Base-by-base conservation (phyloP, 2,888 invertebrate species). In the Drosophila niveifrons region DNA sequence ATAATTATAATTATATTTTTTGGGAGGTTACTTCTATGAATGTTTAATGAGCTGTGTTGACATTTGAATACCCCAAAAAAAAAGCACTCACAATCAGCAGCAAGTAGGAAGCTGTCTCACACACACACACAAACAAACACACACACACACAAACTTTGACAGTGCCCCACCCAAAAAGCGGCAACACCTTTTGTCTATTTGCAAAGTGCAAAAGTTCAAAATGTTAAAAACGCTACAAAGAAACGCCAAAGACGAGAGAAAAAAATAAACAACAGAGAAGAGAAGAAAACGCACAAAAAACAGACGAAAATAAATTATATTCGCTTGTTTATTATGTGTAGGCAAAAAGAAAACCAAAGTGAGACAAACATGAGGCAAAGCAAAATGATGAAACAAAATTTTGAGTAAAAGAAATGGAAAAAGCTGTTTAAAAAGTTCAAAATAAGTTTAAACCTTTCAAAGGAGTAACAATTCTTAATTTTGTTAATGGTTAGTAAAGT, bases 121-220 rank as follows among this genome's bases (percentile, higher is more conserved):
- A 9, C 47, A 15, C 48, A 11, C 48, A 39, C 50, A 41, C 2
- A 13, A 9, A 47, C 8, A 15, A 41, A 15, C 31, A 13, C 17
- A 36, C 8, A 28, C n/a, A 47, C 43, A 53, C 18, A 29, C 44
- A 29, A 9, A n/a, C 34, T 28, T 9, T 23, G n/a, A n/a, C 2
- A 8, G 10, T 11, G 52, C 28, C 67, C 47, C 58, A 29, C 50
- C 55, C 50, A 58, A 66, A 57, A 55, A 72, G 36, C 48, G 48
- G 61, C 46, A 66, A 58, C 77, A 75, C 55, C 72, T 67, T 82
- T 78, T 81, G 53, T 79, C 74, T 76, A 76, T 74, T 73, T 67
- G 73, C 82, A 73, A 74, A 84, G 87, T 76, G 84, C 84, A 84
- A 84, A 84, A 84, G 83, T 84, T 84, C 84, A 84, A 67, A 75